Evolutionary conservation across 2,113 vertebrate genomes (phyloP).

Genomic region (Thryonomys swinderianus): DNA sequence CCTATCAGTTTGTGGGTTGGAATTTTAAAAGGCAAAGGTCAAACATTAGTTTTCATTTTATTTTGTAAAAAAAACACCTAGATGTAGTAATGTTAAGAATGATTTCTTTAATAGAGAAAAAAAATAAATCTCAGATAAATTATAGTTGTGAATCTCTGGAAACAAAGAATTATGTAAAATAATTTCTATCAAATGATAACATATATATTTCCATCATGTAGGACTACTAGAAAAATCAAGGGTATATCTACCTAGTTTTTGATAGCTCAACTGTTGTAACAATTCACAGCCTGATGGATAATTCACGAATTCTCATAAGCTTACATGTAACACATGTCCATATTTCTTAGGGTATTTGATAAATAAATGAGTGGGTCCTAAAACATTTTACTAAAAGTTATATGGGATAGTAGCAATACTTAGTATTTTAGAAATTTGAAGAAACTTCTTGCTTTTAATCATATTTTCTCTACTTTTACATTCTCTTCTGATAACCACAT

Average conservation of each 20-base stretch:
- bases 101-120: constrained; percentile 49
- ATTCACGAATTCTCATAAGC: background rate
- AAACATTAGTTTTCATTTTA: constrained; percentile 68
- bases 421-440: constrained; percentile 33
- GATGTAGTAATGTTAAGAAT: constrained; percentile 41
- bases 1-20: constrained; percentile 11
- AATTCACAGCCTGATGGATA: background rate
- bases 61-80: constrained; percentile 48
- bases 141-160: constrained; percentile 14
- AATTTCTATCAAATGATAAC: background rate
- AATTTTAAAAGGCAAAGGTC: constrained; percentile 56
- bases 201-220: background rate
- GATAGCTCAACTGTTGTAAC: background rate
- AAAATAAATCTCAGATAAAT: constrained; percentile 48
- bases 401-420: background rate
- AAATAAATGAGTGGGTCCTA: background rate
- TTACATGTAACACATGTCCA: background rate
- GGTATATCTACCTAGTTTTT: background rate
- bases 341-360: constrained; percentile 40
- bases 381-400: constrained; percentile 8
- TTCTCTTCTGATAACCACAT: background rate
- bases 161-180: constrained; percentile 38
- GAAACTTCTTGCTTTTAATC: constrained; percentile 44
- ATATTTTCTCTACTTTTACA: background rate
- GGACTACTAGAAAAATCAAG: background rate